Evolutionary conservation across 2,888 invertebrate species (phyloP), one percentile per base, ranked within the genome.

Genomic region (Anthrax anthrax): DNA sequence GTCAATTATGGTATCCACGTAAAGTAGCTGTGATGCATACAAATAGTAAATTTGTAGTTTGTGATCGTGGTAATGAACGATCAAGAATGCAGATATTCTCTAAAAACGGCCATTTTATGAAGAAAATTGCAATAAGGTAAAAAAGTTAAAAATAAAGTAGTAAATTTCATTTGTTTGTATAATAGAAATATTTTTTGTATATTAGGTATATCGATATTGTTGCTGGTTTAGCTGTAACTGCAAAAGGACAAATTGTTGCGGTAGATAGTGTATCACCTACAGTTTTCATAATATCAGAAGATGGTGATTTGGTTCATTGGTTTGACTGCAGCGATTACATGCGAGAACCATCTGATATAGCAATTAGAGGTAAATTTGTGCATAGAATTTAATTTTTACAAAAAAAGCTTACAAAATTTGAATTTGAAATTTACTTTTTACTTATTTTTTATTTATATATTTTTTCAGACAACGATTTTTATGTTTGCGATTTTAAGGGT

Each of bases 31-130:
- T 90, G 3, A 88, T 90, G 74, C 77, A 85, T 46, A 81, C 80
- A 47, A 84, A 82, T 44, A 88, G 88, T 37, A 89, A 89, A 64
- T 88, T 88, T 65, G 94, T 96, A n/a, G 91, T 96, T 4, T 96
- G 96, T 66, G 96, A 96, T 70, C 84, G 96, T 53, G 95, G 95
- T 42, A 94, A 91, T 60, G 95, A 96, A 64, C 79, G 95, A 46
- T 92, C 92, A 1, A 81, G 95, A 48, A 94, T 96, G 92, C 96
- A 96, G 70, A 90, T 96, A 56, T 96, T 96, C 64, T 92, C 90
- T 38, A 90, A 89, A 62, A 91, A 84, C 63, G 95, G 95, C 27
- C 90, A 92, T 62, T 96, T 95, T 67, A 75, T 95, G 59, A 90
- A 90, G 70, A 95, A 95, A 70, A 95, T 95, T 53, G 90, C 91